Evolutionary conservation across 2,888 invertebrate genomes (phyloP).

Genomic region (Loripinus fragilis): DNA sequence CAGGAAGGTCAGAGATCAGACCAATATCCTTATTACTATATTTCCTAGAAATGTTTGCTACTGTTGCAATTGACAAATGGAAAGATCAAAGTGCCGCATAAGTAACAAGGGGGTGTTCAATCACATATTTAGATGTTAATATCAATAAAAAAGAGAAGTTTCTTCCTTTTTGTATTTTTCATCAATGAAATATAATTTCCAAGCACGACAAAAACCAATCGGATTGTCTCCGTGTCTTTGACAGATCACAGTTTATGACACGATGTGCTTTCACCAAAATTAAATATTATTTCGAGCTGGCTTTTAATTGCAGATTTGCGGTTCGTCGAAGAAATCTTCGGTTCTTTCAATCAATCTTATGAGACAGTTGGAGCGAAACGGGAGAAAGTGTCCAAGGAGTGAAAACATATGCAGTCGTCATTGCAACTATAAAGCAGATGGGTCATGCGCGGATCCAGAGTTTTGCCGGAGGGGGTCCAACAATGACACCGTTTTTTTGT

Average conservation of each 20-base stretch:
- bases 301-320: slow-evolving; percentile 8
- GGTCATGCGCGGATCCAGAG: too few species aligned
- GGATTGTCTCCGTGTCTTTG: not conserved
- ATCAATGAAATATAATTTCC: slow-evolving; percentile 17
- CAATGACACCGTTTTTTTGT: too few species aligned
- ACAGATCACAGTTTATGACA: slow-evolving; percentile 15
- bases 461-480: too few species aligned
- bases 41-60: not conserved
- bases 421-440: too few species aligned
- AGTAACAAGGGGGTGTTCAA: slow-evolving; percentile 5
- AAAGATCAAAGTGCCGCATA: slow-evolving; percentile 6
- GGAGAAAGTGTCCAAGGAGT: too few species aligned
- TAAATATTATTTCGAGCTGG: slow-evolving; percentile 14
- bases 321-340: slow-evolving; percentile 2
- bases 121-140: slow-evolving; percentile 7
- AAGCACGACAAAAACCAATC: slow-evolving; percentile 14
- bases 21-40: not conserved
- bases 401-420: too few species aligned
- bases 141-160: slow-evolving; percentile 1
- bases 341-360: not conserved
- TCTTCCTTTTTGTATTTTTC: slow-evolving; percentile 11
- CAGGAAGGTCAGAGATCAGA: not conserved
- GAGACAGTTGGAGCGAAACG: too few species aligned
- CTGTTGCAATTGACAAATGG: slow-evolving; percentile 10
- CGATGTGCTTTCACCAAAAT: slow-evolving; percentile 1